Base-by-base conservation (phyloP, 92 coral and sea anemone species). In the Phymanthus crucifer region DNA sequence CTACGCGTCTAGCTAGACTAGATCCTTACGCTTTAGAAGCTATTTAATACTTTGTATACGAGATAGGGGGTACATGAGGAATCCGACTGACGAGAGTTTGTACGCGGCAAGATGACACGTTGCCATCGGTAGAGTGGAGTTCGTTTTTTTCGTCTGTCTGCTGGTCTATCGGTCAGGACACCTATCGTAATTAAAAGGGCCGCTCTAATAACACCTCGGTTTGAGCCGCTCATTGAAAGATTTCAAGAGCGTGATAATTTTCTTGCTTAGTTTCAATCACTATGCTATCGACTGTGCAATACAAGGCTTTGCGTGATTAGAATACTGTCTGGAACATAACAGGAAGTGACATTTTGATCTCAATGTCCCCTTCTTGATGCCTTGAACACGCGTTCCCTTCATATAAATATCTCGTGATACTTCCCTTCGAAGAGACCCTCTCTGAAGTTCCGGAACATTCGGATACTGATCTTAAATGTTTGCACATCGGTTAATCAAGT, bases 41-140 rank as follows among this genome's bases (percentile, higher is more conserved):
- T 79, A 83, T 87, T 66, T 78, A 83, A 70, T 83, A 84, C 71
- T 76, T 4, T 58, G 69, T 65, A 66, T 46, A 43, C 79, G 45
- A 83, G 88, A 84, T 82, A 87, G 91, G 91, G 91, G 91, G 91
- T 83, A 85, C 29, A 52, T 21, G 38, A 65, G 91, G 91, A 83
- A 87, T 85, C 83, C 71, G 75, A 32, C 67, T 54, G 32, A 61
- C 79, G 54, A 24, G 75, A 10, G 35, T 31, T 72, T 61, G 56
- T 40, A 34, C 10, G 74, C 70, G 72, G 40, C 73, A 40, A 61
- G 72, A 64, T 77, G 72, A 77, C 81, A 77, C 32, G 27, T 38
- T 40, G 54, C 46, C 21, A 10, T 38, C 45, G 46, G 54, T 17
- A 2, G 11, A 32, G 37, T 65, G 21, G 68, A 12, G 29, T 26